Percentiles rank a stretch among this genome's conserved stretches.
phyloP scores from a whole-genome alignment of 1,140 invertebrate genomes.

The Heliothis subflexa region DNA sequence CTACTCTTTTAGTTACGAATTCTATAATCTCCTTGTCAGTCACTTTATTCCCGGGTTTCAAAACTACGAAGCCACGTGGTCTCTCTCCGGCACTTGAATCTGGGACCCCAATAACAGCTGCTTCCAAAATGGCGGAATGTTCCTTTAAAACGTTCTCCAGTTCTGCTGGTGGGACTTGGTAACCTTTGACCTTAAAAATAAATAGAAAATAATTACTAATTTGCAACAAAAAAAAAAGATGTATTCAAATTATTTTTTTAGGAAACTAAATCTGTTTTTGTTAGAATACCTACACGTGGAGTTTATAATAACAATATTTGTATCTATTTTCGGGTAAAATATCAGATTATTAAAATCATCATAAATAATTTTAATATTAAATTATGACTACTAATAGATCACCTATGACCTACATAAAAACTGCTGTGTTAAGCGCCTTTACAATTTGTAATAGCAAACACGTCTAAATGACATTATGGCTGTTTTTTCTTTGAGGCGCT shows the following conservation, averaged over 20 bases:
- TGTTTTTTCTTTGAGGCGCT: too few species aligned
- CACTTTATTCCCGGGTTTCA: constrained; percentile 73
- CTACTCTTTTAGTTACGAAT: constrained; percentile 88
- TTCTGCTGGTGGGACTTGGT: constrained; percentile 95
- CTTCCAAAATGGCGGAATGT: constrained; percentile 92
- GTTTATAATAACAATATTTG: neutral
- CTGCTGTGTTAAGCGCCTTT: neutral
- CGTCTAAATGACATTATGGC: too few species aligned
- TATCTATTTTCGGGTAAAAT: too few species aligned
- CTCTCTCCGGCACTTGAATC: constrained; percentile 91
- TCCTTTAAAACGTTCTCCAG: constrained; percentile 92
- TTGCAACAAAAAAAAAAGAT: too few species aligned
- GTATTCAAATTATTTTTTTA: too few species aligned
- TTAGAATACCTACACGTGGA: neutral
- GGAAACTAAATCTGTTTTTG: too few species aligned
- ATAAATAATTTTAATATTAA: neutral
- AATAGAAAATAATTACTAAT: neutral
- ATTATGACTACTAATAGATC: neutral
- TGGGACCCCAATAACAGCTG: constrained; percentile 93
- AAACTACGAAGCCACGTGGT: constrained; percentile 90
- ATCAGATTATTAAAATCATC: neutral
- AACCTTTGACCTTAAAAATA: constrained; percentile 85
- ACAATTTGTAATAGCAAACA: neutral
- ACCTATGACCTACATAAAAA: too few species aligned
- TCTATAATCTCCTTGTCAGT: constrained; percentile 85